A percentile compares a stretch with the other conserved stretches of the same genome.
Evolutionary conservation across 2,888 invertebrate genomes (phyloP).

Genomic region (Hypomecis atomaria): DNA sequence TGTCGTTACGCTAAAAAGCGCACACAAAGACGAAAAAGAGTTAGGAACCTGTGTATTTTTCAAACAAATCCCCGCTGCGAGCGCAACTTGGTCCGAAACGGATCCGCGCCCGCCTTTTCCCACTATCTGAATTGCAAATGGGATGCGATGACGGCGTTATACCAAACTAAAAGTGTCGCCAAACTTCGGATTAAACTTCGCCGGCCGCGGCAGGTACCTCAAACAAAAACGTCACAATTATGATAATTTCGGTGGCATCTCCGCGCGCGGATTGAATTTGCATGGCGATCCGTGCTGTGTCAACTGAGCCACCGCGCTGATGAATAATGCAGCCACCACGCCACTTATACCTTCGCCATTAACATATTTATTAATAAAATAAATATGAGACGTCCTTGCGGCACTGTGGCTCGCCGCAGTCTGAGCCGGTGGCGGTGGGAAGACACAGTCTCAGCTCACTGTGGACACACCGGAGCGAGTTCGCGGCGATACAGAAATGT

Average conservation of each 20-base stretch:
- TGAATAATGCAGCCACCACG: conserved; percentile 81
- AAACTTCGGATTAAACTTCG: conserved; percentile 83
- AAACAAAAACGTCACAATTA: conserved; percentile 85
- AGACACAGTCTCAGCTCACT: conserved; percentile 42
- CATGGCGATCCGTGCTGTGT: conserved; percentile 83
- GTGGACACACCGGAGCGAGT: conserved; percentile 68
- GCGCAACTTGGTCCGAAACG: conserved; percentile 72
- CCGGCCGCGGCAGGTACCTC: conserved; percentile 73
- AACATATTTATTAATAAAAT: conserved; percentile 85
- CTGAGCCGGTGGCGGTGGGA: conserved; percentile 3
- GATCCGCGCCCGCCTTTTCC: conserved; percentile 76
- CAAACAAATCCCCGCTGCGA: conserved; percentile 69
- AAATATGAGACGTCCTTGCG: conserved; percentile 77
- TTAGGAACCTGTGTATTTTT: conserved; percentile 73
- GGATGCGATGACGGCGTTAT: conserved; percentile 77
- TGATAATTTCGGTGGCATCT: conserved; percentile 82
- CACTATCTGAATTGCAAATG: conserved; percentile 83
- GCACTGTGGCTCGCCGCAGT: conserved; percentile 36
- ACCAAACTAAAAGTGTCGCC: conserved; percentile 83
- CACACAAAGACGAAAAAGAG: conserved; percentile 64
- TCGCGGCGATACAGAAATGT: conserved; percentile 70
- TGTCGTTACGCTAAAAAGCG: conserved; percentile 69
- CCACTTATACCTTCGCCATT: conserved; percentile 77
- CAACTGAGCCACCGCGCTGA: conserved; percentile 80
- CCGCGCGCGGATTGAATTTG: conserved; percentile 78